These are phyloP conservation scores for Drosophila malerkotliana DNA, from an alignment of 1,140 invertebrate genomes.

Conservation along the genomic window DNA sequence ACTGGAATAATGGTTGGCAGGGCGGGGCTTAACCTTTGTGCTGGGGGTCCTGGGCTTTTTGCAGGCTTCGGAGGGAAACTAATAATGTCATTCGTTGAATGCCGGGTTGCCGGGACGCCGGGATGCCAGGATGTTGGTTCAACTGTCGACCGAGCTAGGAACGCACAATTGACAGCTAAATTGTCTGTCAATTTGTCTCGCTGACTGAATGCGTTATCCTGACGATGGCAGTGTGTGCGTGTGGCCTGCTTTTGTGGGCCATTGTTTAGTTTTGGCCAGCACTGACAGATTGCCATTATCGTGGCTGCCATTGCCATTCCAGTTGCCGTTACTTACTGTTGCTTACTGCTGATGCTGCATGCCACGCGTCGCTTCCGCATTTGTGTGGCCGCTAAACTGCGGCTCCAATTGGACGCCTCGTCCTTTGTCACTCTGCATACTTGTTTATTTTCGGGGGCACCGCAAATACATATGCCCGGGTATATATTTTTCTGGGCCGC, in stretches of 20 bases:
- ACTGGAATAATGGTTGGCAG: not conserved
- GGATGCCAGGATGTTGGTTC: slow-evolving; percentile 48
- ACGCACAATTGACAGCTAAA: slow-evolving; percentile 79
- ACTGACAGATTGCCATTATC: slow-evolving; percentile 64
- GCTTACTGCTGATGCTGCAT: slow-evolving; percentile 37
- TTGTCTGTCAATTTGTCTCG: slow-evolving; percentile 81
- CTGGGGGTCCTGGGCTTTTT: not conserved
- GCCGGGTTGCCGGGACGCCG: slow-evolving; percentile 29
- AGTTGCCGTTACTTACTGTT: slow-evolving; percentile 39
- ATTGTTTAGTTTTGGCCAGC: slow-evolving; percentile 67
- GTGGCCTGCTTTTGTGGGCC: slow-evolving; percentile 19
- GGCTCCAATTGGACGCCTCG: slow-evolving; percentile 49
- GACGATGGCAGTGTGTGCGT: slow-evolving; percentile 6
- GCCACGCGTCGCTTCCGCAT: slow-evolving; percentile 42
- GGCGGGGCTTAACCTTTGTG: slow-evolving; percentile 16
- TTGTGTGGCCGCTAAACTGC: slow-evolving; percentile 55
- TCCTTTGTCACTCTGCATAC: slow-evolving; percentile 24
- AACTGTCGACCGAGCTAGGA: slow-evolving; percentile 48
- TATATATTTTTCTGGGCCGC: not conserved
- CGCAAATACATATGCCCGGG: not conserved
- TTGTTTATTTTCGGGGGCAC: slow-evolving; percentile 22
- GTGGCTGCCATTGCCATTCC: slow-evolving; percentile 3
- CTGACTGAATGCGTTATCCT: slow-evolving; percentile 70
- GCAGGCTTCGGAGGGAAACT: slow-evolving; percentile 17
- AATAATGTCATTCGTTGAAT: slow-evolving; percentile 45